A percentile compares a stretch with the other conserved stretches of the same genome.
Evolutionary conservation across 1,140 invertebrate genomes (phyloP).

Genomic region (Homalodisca vitripennis): DNA sequence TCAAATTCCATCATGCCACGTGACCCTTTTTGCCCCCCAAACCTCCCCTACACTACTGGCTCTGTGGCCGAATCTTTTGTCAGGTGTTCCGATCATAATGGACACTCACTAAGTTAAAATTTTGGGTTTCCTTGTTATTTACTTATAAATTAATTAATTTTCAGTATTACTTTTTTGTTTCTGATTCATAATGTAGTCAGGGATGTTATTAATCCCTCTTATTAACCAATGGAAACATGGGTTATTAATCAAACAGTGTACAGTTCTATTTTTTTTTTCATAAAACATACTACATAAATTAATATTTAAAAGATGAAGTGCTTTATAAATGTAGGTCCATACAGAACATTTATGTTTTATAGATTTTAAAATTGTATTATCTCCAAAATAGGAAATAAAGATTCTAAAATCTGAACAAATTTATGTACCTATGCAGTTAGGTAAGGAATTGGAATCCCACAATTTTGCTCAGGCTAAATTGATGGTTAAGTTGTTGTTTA

Average conservation of each 20-base stretch:
- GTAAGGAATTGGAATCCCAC: no score
- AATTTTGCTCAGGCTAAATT: no score
- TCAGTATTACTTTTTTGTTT: not conserved
- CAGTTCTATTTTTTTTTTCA: not conserved
- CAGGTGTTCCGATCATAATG: not conserved
- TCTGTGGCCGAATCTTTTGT: not conserved
- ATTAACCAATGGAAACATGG: not conserved
- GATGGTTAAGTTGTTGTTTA: no score
- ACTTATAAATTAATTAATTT: not conserved
- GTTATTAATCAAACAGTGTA: no score
- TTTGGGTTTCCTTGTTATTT: not conserved
- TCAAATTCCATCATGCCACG: conserved; percentile 70
- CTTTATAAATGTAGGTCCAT: no score
- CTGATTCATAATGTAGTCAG: not conserved
- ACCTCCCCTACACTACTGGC: not conserved
- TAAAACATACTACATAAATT: not conserved
- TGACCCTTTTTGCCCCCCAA: conserved; percentile 37
- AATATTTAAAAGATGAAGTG: not conserved
- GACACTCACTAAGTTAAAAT: no score
- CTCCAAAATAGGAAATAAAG: no score
- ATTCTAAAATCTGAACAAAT: no score
- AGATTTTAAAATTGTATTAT: no score
- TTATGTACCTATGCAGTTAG: no score
- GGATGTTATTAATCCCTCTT: not conserved
- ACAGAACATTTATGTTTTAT: no score